Evolutionary conservation across 2,888 invertebrate genomes (phyloP).

Genomic region (Elysia crispata): DNA sequence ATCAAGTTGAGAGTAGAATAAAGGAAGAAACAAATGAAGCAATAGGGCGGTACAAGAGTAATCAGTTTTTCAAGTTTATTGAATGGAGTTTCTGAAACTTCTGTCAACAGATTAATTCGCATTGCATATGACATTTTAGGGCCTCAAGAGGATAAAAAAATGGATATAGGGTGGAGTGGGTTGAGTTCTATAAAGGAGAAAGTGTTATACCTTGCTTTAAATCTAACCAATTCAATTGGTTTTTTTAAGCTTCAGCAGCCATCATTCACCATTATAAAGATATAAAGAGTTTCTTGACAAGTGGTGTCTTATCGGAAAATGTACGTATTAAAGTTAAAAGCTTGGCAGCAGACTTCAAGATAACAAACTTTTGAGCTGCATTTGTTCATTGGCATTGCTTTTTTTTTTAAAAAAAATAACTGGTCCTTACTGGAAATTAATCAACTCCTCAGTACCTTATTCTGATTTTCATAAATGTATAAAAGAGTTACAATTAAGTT

Average conservation of each 20-base stretch:
- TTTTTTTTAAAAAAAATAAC: constrained; percentile 1
- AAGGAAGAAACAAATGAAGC: not conserved
- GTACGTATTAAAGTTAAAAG: constrained; percentile 27
- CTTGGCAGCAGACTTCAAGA: constrained; percentile 19
- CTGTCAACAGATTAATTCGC: not conserved
- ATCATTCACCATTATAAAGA: constrained; percentile 28
- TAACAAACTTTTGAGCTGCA: not conserved
- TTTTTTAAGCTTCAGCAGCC: constrained; percentile 26
- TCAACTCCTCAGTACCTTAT: not conserved
- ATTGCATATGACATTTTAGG: constrained; percentile 1
- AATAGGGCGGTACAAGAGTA: not conserved
- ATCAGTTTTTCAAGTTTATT: not conserved
- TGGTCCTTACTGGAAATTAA: not conserved
- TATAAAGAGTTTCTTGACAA: constrained; percentile 18
- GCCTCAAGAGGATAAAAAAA: not conserved
- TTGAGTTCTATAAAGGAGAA: not conserved
- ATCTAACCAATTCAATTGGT: constrained; percentile 29
- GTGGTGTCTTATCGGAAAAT: not conserved
- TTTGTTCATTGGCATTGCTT: constrained; percentile 13
- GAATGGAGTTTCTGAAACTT: not conserved
- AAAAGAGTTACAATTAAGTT: not conserved
- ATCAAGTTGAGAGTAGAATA: too few species aligned
- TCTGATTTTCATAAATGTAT: not conserved
- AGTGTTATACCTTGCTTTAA: constrained; percentile 7
- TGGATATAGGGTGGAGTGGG: not conserved